Conservation (phyloP, 2,113 vertebrate species). For the Mustela nigripes region DNA sequence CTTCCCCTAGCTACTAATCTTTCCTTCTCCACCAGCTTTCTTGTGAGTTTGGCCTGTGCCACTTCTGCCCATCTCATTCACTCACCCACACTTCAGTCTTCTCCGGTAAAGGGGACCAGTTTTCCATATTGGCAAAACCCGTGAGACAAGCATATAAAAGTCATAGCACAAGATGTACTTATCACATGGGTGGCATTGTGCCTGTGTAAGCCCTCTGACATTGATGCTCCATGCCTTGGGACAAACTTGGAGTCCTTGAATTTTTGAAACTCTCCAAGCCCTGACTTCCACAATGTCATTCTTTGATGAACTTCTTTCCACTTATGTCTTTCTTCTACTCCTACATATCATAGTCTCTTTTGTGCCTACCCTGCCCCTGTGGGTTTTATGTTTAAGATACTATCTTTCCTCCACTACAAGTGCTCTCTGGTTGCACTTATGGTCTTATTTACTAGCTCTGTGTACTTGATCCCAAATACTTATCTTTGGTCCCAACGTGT, state of each 20-base stretch:
- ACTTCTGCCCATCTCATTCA: background rate
- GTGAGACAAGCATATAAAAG: background rate
- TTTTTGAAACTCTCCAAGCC: background rate
- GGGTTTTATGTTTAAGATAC: background rate
- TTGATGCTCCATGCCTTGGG: accelerated
- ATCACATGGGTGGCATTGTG: background rate
- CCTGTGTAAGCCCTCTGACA: background rate
- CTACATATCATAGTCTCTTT: background rate
- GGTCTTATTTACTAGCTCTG: background rate
- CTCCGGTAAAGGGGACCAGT: background rate
- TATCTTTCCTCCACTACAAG: background rate
- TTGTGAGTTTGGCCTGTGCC: background rate
- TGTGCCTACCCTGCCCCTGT: background rate
- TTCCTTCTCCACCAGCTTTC: background rate
- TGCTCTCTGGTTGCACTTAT: background rate
- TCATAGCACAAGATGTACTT: background rate
- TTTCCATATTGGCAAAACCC: background rate
- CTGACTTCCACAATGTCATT: background rate
- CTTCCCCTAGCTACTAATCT: background rate
- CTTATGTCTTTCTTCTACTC: background rate
- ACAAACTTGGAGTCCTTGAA: background rate
- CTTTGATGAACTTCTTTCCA: background rate
- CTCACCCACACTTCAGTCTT: background rate
- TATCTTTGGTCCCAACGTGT: background rate
- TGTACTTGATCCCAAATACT: background rate